Evolutionary conservation across 2,113 vertebrate genomes (phyloP), one percentile per base, ranked within the genome.

Genomic region (Melanerpes formicivorus): DNA sequence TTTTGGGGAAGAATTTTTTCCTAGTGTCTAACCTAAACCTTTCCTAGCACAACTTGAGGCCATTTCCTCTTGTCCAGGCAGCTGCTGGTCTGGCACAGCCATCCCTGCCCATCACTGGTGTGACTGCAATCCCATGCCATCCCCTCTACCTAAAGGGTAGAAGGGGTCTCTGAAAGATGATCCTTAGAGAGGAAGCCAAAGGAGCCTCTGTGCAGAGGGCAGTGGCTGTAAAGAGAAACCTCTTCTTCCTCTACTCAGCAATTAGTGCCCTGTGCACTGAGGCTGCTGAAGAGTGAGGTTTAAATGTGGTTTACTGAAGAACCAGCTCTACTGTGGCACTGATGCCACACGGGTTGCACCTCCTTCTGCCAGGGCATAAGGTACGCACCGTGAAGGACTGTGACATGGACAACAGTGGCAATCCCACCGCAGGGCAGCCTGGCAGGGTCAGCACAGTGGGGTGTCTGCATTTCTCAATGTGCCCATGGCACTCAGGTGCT

Each of bases 361-460:
- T 55, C 73, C 59, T 42, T 12, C 75, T 3, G 0, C 4, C 42
- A 5, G 64, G 60, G 37, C 3, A 37, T 11, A 1, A 9, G 32
- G 63, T 5, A 11, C 30, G 55, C 12, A 0, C 13, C 0, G 3
- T 56, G 77, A 42, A 15, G 81, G 91, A 23, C n/a, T 1, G 0
- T 4, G 66, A 62, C 44, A 59, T 2, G 7, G 50, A 7, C 0
- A 3, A 44, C 77, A 52, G 56, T 0, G 1, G 21, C 1, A 6
- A 40, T 29, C 23, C 86, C 23, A 19, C 30, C 0, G 0, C 64
- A 6, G 48, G 17, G 29, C 7, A 2, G 71, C 52, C 71, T 4
- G 0, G 7, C 3, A 0, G 48, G 12, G 30, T 1, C 0, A 0
- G 52, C n/a, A 3, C 1, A 7, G 5, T 6, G 1, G 1, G 21